phyloP scores from a whole-genome alignment of 2,888 invertebrate species.

The Andrena fulva region DNA sequence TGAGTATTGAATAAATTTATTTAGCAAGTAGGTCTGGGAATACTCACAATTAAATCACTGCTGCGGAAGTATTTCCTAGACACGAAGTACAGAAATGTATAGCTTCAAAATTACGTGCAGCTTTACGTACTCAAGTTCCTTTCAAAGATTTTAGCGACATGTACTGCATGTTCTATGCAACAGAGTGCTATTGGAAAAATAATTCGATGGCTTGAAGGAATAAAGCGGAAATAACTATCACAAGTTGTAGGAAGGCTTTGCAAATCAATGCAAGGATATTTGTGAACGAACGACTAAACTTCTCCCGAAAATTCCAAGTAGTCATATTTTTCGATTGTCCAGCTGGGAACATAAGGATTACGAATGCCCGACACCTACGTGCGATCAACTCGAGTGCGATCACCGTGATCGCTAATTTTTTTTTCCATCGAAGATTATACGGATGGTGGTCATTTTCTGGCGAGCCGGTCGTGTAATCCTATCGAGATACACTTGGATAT shows the following conservation, averaged over 20 bases:
- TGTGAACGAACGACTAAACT: too few species aligned
- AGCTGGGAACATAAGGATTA: neutral
- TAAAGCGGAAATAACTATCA: too few species aligned
- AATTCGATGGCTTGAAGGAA: neutral
- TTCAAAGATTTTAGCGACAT: neutral
- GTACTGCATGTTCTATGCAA: neutral
- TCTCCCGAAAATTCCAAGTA: too few species aligned
- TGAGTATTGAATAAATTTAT: neutral
- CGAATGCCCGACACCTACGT: neutral
- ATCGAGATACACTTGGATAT: conserved; percentile 80
- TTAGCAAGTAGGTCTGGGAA: neutral
- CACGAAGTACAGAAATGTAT: neutral
- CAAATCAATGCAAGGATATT: too few species aligned
- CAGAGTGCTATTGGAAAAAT: neutral
- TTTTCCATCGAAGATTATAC: conserved; percentile 62
- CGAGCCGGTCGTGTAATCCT: conserved; percentile 81
- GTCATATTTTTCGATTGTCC: neutral
- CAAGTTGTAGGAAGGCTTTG: too few species aligned
- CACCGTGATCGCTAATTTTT: conserved; percentile 53
- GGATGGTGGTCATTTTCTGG: conserved; percentile 79
- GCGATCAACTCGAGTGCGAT: conserved; percentile 29
- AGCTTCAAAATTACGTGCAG: neutral
- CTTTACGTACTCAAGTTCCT: neutral
- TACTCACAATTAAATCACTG: neutral
- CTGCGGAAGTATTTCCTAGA: neutral